phyloP scores from a whole-genome alignment of 2,797 vertebrate genomes.

The Strix occidentalis region DNA sequence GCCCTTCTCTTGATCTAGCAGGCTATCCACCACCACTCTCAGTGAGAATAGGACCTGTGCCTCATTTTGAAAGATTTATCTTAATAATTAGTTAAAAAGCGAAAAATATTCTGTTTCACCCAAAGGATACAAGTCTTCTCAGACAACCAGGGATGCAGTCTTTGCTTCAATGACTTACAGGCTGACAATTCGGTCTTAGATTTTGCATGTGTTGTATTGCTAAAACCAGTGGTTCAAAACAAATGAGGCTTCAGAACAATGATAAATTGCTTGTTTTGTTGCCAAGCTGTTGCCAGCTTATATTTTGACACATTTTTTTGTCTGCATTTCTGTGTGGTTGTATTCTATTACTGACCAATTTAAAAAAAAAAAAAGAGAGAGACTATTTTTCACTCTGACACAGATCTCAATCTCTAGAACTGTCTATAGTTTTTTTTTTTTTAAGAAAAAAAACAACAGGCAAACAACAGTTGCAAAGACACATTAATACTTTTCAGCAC shows the following conservation, averaged over 20 bases:
- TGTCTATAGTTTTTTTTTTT: not conserved
- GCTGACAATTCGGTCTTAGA: not conserved
- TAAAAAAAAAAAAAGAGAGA: not conserved
- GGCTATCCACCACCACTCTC: not conserved
- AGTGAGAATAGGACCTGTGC: not conserved
- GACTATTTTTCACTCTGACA: not conserved
- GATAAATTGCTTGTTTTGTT: not conserved
- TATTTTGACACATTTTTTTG: not conserved
- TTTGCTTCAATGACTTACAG: not conserved
- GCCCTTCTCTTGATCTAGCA: not conserved
- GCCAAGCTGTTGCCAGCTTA: not conserved
- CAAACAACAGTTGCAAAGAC: not conserved
- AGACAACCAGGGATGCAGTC: not conserved
- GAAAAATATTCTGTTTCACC: not conserved
- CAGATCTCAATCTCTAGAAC: not conserved
- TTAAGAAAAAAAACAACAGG: not conserved
- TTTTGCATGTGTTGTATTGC: not conserved
- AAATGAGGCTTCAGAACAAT: not conserved
- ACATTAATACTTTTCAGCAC: not conserved
- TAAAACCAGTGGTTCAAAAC: not conserved
- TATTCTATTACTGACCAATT: not conserved
- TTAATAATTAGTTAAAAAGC: not conserved
- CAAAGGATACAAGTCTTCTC: not conserved
- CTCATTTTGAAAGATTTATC: not conserved
- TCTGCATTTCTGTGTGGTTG: not conserved